Evolutionary conservation across 2,888 invertebrate genomes (phyloP).

Genomic region (Neoscelio sp.): DNA sequence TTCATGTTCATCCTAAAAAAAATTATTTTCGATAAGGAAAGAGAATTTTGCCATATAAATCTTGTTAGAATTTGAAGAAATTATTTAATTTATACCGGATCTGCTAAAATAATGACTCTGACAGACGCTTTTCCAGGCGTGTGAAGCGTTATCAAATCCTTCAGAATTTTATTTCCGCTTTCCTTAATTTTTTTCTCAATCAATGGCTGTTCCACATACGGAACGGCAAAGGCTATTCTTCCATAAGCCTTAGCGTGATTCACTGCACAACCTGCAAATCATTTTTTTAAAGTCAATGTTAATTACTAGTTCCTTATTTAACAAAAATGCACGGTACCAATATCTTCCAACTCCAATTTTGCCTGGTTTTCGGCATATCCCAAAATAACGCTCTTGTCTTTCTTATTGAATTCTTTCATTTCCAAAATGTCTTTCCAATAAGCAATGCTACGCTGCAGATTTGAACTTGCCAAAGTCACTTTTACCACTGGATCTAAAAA

Average conservation of each 20-base stretch:
- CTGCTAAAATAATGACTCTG: slow-evolving; percentile 96
- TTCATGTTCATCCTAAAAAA: slow-evolving; percentile 94
- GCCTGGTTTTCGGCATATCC: slow-evolving; percentile 90
- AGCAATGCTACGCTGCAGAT: slow-evolving; percentile 89
- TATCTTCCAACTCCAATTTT: slow-evolving; percentile 90
- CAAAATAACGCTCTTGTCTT: slow-evolving; percentile 86
- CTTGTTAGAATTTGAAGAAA: not conserved
- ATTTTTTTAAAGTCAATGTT: slow-evolving; percentile 35
- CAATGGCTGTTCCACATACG: slow-evolving; percentile 89
- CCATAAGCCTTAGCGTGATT: slow-evolving; percentile 96
- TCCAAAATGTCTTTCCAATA: slow-evolving; percentile 94
- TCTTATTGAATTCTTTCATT: slow-evolving; percentile 88
- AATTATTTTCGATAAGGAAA: too few species aligned
- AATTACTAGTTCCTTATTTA: slow-evolving; percentile 13
- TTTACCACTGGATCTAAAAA: slow-evolving; percentile 90
- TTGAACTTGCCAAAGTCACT: slow-evolving; percentile 91
- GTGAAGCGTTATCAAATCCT: slow-evolving; percentile 95
- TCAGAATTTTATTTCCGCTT: slow-evolving; percentile 90
- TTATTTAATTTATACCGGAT: slow-evolving; percentile 89
- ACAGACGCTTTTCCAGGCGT: slow-evolving; percentile 99
- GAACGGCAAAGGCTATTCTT: slow-evolving; percentile 96
- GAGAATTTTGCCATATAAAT: too few species aligned
- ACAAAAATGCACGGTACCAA: slow-evolving; percentile 83
- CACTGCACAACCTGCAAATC: slow-evolving; percentile 85
- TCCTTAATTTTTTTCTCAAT: slow-evolving; percentile 90